Evolutionary conservation across 2,888 invertebrate species (phyloP), one percentile per base, ranked within the genome.

Genomic region (Lithosia quadra): DNA sequence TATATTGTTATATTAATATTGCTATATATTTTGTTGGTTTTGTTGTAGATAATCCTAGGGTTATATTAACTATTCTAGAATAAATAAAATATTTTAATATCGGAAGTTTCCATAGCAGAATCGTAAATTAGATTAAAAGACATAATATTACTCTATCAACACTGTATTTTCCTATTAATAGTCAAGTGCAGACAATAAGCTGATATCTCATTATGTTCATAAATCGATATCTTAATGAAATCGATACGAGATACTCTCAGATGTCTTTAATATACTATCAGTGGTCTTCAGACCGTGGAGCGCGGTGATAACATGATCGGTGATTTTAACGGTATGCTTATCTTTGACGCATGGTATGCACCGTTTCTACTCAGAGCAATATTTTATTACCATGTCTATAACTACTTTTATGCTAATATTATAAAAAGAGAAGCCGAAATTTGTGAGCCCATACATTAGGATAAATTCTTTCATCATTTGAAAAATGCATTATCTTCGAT

Each of bases 291-390:
- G 67, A 68, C 63, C 67, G 63, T 68, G 67, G 67, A 68, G 67
- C 53, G 53, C 43, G 55, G 34, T 61, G 62, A 81, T 63, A 56
- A 43, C 60, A 28, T 28, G 61, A 63, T 56, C 55, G 84, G 86
- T 91, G 91, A 91, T 90, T 90, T 92, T 91, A 91, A 84, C 88
- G 80, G 90, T 88, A 86, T 69, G 81, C 86, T 90, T 92, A 92
- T 92, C 92, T 88, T 73, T 93, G 92, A 92, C 75, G 92, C 92
- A 92, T 71, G 63, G 71, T 69, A 76, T 77, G 79, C 79, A 67
- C 77, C 78, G 76, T 79, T 39, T 60, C 34, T 55, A 66, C n/a
- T 49, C 34, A 22, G 13, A 13, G 55, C n/a, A 13, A 15, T 39
- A 39, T 39, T 10, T n/a, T n/a, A n/a, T n/a, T n/a, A n/a, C n/a